Base-by-base conservation (phyloP, 2,113 vertebrate genomes). In the Chitala chitala region DNA sequence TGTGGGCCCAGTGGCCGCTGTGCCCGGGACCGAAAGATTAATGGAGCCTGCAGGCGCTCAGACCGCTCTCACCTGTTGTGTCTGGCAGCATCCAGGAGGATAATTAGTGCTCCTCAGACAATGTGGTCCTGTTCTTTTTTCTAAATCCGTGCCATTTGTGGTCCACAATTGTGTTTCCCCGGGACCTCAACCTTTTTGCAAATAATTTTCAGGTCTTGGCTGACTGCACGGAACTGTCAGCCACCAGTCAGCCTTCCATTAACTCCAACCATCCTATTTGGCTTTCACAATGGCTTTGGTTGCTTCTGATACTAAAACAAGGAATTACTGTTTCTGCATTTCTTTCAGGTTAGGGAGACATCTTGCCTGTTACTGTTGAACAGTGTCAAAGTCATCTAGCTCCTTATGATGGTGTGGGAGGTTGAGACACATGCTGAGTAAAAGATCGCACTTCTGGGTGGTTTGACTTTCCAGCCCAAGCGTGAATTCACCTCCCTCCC, bases 1-100 rank as follows among this genome's bases (percentile, higher is more conserved):
- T 20, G 33, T 12, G 50, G 64, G 31, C 22, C 33, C 3, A 2
- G 31, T 51, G 64, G 61, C 59, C 36, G 33, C 15, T 12, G 2
- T 44, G 38, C 51, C 73, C 73, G 15, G 73, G 50, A 55, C 73
- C 40, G 51, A 69, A 68, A 58, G 73, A 75, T 75, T 56, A 68
- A 68, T 75, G 73, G 38, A 69, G 73, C 73, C 64, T n/a, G 0
- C 33, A 29, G 17, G 50, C 40, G 29, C 66, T 22, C 36, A 22
- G 40, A 22, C 66, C 2, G 50, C 66, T 70, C 44, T 71, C 74
- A 61, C 66, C 55, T 75, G 74, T 75, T 69, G 66, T 48, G 68
- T 61, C 74, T 75, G 66, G 66, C 66, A 46, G 44, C 42, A 44
- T 22, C 29, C 13, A 15, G 55, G 26, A 26, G 26, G 55, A 71